Conservation (phyloP, 1,140 invertebrate species). For the Brachystomella parvula region DNA sequence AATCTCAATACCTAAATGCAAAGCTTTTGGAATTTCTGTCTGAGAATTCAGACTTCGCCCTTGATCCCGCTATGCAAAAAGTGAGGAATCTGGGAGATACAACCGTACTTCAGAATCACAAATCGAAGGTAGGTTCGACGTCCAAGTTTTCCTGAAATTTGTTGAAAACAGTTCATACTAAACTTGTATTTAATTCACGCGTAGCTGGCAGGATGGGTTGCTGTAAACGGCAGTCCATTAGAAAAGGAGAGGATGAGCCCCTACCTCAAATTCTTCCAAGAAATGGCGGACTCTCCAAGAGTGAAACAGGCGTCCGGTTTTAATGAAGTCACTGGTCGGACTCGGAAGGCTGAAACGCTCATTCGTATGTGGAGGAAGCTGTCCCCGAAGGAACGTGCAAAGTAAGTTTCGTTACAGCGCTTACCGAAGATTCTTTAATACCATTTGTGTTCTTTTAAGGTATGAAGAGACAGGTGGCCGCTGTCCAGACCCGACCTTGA, state of each 20-base stretch:
- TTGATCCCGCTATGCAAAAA: not conserved
- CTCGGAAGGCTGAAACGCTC: conserved; percentile 40
- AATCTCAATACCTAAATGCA: conserved; percentile 72
- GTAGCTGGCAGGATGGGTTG: conserved; percentile 49
- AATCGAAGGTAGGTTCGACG: conserved; percentile 42
- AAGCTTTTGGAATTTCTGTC: conserved; percentile 73
- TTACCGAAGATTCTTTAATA: conserved; percentile 3
- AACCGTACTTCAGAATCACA: conserved; percentile 43
- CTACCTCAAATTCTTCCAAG: conserved; percentile 41
- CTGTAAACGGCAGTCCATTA: conserved; percentile 48
- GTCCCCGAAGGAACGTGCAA: not conserved
- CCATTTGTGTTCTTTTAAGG: not conserved
- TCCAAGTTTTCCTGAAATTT: conserved; percentile 42
- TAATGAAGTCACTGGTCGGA: conserved; percentile 14
- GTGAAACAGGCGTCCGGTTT: not conserved
- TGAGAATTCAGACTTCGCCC: conserved; percentile 61
- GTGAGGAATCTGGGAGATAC: conserved; percentile 43
- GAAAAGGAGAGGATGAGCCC: conserved; percentile 42
- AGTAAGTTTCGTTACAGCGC: no score
- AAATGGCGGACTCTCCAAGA: not conserved
- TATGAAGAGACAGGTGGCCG: not conserved
- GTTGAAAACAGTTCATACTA: conserved; percentile 32
- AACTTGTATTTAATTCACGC: not conserved
- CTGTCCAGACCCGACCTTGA: conserved; percentile 63
- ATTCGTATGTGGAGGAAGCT: conserved; percentile 39